A percentile compares a stretch with the other conserved stretches of the same genome.
These are phyloP conservation scores for Magallana angulata DNA, from an alignment of 1,140 invertebrate genomes.

Conservation along the genomic window DNA sequence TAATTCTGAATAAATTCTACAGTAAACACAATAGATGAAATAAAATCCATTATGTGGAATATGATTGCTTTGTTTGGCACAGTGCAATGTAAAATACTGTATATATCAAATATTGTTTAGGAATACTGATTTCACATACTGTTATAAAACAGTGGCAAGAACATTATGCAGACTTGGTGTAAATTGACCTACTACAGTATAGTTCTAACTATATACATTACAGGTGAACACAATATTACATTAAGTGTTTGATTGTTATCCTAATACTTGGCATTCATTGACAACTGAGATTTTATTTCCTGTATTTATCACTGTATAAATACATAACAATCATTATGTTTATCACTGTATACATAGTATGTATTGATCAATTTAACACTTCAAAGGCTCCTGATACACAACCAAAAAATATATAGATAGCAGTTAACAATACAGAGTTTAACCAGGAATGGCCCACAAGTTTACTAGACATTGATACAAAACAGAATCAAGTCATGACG, in stretches of 20 bases:
- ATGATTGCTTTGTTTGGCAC: not conserved
- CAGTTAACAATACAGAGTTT: no score
- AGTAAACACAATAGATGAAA: not conserved
- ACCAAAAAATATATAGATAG: no score
- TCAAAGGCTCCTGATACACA: no score
- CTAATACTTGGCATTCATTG: no score
- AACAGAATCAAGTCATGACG: not conserved
- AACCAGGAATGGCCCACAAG: no score
- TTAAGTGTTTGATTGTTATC: no score
- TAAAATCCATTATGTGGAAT: not conserved
- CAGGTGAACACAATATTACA: not conserved
- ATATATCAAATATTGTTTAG: not conserved
- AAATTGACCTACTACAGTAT: not conserved
- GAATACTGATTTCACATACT: not conserved
- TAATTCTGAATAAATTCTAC: not conserved
- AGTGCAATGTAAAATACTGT: constrained; percentile 11
- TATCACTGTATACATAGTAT: no score
- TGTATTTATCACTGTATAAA: no score
- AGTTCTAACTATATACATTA: not conserved
- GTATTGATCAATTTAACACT: no score
- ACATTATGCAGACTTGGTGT: not conserved
- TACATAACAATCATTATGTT: no score
- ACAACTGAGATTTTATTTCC: no score
- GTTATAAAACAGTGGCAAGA: not conserved
- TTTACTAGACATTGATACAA: not conserved